Conservation (phyloP, 2,113 vertebrate genomes). For the Ptilonorhynchus violaceus region DNA sequence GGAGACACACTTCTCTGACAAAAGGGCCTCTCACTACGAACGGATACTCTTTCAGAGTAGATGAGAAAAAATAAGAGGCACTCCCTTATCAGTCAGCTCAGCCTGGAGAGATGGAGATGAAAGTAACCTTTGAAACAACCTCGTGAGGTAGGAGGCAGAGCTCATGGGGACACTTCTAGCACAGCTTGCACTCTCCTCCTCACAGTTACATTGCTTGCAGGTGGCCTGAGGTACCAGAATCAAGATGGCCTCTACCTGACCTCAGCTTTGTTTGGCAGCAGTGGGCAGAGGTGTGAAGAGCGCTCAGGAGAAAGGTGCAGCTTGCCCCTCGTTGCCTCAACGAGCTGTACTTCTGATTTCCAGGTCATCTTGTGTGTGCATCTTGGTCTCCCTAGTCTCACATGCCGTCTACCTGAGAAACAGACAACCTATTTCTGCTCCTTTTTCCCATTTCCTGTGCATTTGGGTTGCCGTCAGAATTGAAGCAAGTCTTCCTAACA, state of each 20-base stretch:
- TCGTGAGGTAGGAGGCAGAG: slow-evolving; percentile 18
- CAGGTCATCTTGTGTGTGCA: neutral
- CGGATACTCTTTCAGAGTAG: slow-evolving; percentile 43
- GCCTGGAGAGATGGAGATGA: slow-evolving; percentile 54
- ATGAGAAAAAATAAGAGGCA: slow-evolving; percentile 64
- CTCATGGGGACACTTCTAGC: slow-evolving; percentile 59
- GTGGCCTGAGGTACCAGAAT: neutral
- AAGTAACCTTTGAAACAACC: slow-evolving; percentile 64
- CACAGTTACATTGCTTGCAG: neutral
- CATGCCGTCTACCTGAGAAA: neutral
- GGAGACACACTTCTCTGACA: neutral
- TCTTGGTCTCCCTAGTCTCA: neutral
- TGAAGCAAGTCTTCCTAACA: neutral
- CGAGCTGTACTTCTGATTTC: neutral
- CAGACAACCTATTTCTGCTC: neutral
- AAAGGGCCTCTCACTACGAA: slow-evolving; percentile 45
- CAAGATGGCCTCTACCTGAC: neutral
- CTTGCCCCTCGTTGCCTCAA: accelerated
- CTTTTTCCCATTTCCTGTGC: neutral
- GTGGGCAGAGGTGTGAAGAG: neutral
- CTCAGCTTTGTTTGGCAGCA: accelerated
- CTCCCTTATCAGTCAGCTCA: slow-evolving; percentile 54
- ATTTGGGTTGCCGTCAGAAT: neutral
- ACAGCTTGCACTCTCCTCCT: slow-evolving; percentile 68
- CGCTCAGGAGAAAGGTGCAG: neutral